phyloP scores from a whole-genome alignment of 2,888 invertebrate genomes.

The Sarcophaga variegata region DNA sequence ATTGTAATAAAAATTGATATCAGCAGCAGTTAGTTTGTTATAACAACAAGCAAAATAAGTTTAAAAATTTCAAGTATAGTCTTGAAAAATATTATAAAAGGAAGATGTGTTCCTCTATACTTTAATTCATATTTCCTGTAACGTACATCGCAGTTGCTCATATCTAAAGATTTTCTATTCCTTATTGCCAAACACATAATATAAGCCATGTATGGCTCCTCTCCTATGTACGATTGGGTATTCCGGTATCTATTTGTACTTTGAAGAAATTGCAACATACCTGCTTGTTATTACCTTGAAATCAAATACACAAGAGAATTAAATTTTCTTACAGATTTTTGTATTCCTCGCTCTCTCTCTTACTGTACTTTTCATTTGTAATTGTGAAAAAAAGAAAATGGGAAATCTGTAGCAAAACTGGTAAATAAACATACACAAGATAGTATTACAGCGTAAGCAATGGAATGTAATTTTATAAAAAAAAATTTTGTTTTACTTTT shows the following conservation, averaged over 20 bases:
- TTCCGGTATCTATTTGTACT: background rate
- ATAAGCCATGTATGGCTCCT: too few species aligned
- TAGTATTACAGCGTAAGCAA: constrained; percentile 20
- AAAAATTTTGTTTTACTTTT: constrained; percentile 2
- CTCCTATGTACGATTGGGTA: background rate
- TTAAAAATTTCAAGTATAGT: too few species aligned
- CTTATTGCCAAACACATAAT: too few species aligned
- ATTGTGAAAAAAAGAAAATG: background rate
- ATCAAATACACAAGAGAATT: constrained; percentile 33
- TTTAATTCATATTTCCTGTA: too few species aligned
- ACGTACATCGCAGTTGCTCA: too few species aligned
- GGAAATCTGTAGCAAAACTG: background rate
- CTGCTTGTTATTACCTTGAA: constrained; percentile 39
- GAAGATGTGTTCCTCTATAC: too few species aligned
- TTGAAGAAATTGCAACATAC: background rate
- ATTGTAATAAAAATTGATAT: too few species aligned
- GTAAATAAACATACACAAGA: background rate
- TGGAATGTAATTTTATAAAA: constrained; percentile 9
- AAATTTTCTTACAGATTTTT: background rate
- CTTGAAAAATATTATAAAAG: too few species aligned
- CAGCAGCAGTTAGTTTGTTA: too few species aligned
- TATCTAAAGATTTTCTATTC: too few species aligned
- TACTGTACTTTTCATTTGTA: background rate
- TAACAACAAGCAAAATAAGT: too few species aligned
- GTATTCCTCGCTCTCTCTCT: background rate